A percentile compares a stretch with the other conserved stretches of the same genome.
Conservation (phyloP, 2,113 vertebrate species). For the Crotophaga sulcirostris region DNA sequence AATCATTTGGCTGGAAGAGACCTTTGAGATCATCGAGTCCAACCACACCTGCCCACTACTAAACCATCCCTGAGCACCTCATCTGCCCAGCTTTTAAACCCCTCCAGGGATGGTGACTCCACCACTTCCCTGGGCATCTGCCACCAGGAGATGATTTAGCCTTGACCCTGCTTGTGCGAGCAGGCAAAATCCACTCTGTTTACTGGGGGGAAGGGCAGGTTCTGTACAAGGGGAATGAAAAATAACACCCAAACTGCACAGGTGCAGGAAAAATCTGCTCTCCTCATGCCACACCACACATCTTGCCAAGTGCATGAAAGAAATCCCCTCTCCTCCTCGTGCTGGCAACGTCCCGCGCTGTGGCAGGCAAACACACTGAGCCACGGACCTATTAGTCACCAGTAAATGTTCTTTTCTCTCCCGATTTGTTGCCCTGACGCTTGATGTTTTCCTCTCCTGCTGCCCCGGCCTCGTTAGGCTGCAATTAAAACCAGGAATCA, state of each 20-base stretch:
- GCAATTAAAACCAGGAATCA: conserved; percentile 50
- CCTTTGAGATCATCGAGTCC: no score
- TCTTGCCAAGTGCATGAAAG: conserved; percentile 21
- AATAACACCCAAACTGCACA: neutral
- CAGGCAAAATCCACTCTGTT: neutral
- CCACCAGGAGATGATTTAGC: neutral
- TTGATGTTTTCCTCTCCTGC: conserved; percentile 45
- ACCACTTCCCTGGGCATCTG: neutral
- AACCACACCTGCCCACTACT: no score
- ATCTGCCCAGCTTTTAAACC: no score
- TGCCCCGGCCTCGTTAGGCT: conserved; percentile 41
- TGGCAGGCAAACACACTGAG: neutral
- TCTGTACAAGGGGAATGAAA: neutral
- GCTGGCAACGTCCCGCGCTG: neutral
- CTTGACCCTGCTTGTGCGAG: neutral
- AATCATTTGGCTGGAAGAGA: no score
- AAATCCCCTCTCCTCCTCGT: neutral
- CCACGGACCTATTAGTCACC: conserved; percentile 20
- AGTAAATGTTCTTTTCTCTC: conserved; percentile 50
- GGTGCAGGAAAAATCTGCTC: neutral
- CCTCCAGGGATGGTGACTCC: no score
- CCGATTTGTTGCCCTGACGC: conserved; percentile 8
- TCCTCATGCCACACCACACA: fast-evolving
- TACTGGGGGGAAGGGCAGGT: fast-evolving
- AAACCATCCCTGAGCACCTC: no score